Percentiles rank a stretch among this genome's conserved stretches.
Evolutionary conservation across 1,140 invertebrate genomes (phyloP).

Genomic region (Drosophila kurseongensis): DNA sequence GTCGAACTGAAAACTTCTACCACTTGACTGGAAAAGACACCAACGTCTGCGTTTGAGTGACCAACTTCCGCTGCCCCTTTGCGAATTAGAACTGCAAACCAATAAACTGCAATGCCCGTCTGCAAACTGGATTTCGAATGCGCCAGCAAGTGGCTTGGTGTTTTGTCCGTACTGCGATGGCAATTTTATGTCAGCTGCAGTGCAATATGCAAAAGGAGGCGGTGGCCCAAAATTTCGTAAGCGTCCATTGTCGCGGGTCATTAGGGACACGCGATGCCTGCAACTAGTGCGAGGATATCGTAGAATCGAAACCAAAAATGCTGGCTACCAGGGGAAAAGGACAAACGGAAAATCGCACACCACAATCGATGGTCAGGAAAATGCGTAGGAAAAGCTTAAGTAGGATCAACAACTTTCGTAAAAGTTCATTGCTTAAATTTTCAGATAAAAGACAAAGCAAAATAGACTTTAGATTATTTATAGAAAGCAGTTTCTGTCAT

Average conservation of each 20-base stretch:
- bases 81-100: conserved; percentile 22
- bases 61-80: conserved; percentile 7
- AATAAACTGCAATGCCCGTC: conserved; percentile 43
- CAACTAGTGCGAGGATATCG: conserved; percentile 48
- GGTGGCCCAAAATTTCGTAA: conserved; percentile 53
- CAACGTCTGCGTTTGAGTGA: conserved; percentile 35
- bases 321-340: background rate
- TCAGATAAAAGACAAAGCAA: too few species aligned
- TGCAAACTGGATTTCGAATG: conserved; percentile 21
- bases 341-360: conserved; percentile 20
- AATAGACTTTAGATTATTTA: too few species aligned
- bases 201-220: conserved; percentile 56
- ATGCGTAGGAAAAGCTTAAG: conserved; percentile 20
- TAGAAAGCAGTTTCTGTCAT: too few species aligned
- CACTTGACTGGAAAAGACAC: conserved; percentile 4
- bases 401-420: too few species aligned
- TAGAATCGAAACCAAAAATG: conserved; percentile 32
- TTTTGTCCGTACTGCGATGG: conserved; percentile 24
- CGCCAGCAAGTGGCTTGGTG: conserved; percentile 17
- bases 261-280: conserved; percentile 59
- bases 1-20: background rate
- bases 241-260: conserved; percentile 51
- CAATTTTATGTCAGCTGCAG: conserved; percentile 61
- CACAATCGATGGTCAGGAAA: conserved; percentile 49
- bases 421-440: too few species aligned